Percentiles rank a stretch among this genome's conserved stretches.
phyloP scores from a whole-genome alignment of 2,797 vertebrate genomes.

The Pseudomugil tenellus region DNA sequence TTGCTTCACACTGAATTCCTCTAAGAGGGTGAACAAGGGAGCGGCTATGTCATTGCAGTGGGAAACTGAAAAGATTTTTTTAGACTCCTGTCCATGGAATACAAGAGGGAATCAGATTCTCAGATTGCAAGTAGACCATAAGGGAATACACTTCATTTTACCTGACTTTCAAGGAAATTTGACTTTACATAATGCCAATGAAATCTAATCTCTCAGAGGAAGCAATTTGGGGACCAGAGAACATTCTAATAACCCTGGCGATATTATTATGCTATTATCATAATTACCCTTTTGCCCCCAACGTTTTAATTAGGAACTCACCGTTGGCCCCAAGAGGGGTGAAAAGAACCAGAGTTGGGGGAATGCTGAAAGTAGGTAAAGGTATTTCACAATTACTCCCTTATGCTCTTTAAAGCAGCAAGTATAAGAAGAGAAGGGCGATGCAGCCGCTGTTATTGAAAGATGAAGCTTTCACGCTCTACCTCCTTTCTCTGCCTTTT shows the following conservation, averaged over 20 bases:
- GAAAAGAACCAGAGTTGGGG: conserved; percentile 57
- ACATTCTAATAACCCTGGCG: conserved; percentile 82
- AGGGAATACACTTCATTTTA: conserved; percentile 75
- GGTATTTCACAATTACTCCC: conserved; percentile 83
- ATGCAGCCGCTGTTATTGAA: conserved; percentile 45
- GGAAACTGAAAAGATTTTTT: conserved; percentile 72
- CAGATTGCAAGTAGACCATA: conserved; percentile 69
- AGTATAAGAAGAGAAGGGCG: conserved; percentile 46
- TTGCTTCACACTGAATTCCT: conserved; percentile 37
- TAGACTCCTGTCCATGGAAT: conserved; percentile 59
- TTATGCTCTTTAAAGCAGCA: conserved; percentile 74
- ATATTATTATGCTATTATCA: conserved; percentile 89
- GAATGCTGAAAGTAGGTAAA: conserved; percentile 74
- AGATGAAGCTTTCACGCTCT: conserved; percentile 56
- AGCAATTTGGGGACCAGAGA: conserved; percentile 82
- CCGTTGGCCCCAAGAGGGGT: conserved; percentile 69
- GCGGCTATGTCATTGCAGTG: conserved; percentile 49
- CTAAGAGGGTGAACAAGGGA: conserved; percentile 27
- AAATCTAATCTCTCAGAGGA: conserved; percentile 82
- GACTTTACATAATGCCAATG: conserved; percentile 79
- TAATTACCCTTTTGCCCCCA: conserved; percentile 86
- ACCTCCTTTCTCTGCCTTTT: conserved; percentile 38
- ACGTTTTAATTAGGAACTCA: conserved; percentile 86
- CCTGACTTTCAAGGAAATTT: conserved; percentile 82
- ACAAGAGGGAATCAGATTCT: conserved; percentile 71